These are phyloP conservation scores for Neoseiulus cucumeris DNA, from an alignment of 1,140 invertebrate genomes.

Conservation along the genomic window DNA sequence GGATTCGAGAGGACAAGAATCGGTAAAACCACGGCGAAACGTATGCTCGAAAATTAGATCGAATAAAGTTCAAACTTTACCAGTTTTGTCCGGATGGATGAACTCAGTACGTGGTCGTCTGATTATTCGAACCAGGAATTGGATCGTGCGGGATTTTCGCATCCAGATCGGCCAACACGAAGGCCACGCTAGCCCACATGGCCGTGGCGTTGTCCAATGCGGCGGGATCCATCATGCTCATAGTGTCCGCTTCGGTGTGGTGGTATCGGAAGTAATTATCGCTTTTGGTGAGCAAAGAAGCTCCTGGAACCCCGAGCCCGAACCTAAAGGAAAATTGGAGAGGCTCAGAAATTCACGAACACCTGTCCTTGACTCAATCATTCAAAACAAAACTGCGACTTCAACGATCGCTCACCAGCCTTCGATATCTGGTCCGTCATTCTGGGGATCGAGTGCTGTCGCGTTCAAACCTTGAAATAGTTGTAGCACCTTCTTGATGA, in stretches of 20 bases:
- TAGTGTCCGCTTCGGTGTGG: constrained; percentile 53
- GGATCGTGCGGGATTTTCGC: background rate
- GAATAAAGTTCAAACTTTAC: no score
- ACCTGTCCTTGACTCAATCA: no score
- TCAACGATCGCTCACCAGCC: constrained; percentile 31
- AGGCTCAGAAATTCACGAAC: no score
- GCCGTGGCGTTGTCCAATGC: constrained; percentile 46
- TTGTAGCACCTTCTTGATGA: constrained; percentile 14
- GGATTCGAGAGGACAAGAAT: no score
- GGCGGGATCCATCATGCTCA: constrained; percentile 44
- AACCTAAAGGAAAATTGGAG: constrained; percentile 17
- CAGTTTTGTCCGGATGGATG: no score
- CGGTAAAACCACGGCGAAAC: no score
- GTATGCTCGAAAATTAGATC: no score
- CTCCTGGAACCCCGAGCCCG: constrained; percentile 41
- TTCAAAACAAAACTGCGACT: no score
- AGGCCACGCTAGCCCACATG: constrained; percentile 50
- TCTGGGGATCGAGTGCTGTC: constrained; percentile 27
- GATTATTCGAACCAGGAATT: no score
- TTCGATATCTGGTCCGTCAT: constrained; percentile 42
- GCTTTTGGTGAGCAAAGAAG: constrained; percentile 42
- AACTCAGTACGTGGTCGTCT: no score
- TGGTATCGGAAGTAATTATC: constrained; percentile 61
- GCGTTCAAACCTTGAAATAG: constrained; percentile 31
- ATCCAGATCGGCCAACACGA: constrained; percentile 47